phyloP scores from a whole-genome alignment of 2,888 invertebrate genomes.

The Melanophora roralis region DNA sequence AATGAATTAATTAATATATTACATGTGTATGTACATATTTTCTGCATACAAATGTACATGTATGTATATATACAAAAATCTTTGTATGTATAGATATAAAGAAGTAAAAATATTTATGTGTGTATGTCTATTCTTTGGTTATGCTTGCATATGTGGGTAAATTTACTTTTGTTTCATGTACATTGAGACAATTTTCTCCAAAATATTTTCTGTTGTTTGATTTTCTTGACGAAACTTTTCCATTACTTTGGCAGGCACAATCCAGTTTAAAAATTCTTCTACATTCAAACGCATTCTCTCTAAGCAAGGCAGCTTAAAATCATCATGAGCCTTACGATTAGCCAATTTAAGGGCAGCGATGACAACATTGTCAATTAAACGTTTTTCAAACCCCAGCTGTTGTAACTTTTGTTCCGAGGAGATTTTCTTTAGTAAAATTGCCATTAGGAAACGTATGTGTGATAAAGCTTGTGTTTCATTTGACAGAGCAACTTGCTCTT shows the following conservation, averaged over 20 bases:
- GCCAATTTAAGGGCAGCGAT: constrained; percentile 87
- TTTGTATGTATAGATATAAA: too few relatives aligned
- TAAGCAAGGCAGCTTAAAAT: constrained; percentile 79
- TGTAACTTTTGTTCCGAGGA: constrained; percentile 87
- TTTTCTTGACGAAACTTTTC: constrained; percentile 85
- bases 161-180: constrained; percentile 72
- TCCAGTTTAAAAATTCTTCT: constrained; percentile 87
- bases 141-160: too few relatives aligned
- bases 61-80: too few relatives aligned
- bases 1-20: background rate
- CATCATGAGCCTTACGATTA: constrained; percentile 82
- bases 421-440: constrained; percentile 88
- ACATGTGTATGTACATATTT: too few relatives aligned
- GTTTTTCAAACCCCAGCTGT: constrained; percentile 85
- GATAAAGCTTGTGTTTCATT: constrained; percentile 80
- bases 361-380: constrained; percentile 88
- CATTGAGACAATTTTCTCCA: constrained; percentile 79
- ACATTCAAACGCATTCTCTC: constrained; percentile 86
- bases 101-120: too few relatives aligned
- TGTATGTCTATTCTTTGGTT: too few relatives aligned
- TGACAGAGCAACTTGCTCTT: constrained; percentile 62
- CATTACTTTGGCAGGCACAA: constrained; percentile 88
- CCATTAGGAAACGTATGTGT: constrained; percentile 87
- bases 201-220: constrained; percentile 86
- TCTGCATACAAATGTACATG: too few relatives aligned